Base-by-base conservation (phyloP, 2,888 invertebrate species). In the Dolichomitus sp. region DNA sequence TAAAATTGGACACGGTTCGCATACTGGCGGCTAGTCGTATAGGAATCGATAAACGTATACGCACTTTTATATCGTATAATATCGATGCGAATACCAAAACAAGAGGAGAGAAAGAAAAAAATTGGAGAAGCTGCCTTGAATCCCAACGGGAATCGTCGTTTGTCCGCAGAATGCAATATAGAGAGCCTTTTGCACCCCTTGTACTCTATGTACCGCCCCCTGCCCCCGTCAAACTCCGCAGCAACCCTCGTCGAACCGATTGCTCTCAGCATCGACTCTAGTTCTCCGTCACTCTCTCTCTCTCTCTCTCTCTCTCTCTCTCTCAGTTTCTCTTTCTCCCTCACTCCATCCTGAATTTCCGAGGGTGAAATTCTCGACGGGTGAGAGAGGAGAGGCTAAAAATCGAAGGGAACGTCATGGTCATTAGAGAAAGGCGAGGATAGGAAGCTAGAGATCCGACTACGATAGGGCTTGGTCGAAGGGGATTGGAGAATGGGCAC, bases 151-250 rank as follows among this genome's bases (percentile, higher is more conserved):
- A 88, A 88, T 90, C 85, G 86, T 87, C 88, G 88, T 89, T 90
- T 89, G 88, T 89, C 84, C 86, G 81, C 61, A 75, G 77, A 77
- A 86, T 84, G 88, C 87, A 88, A 90, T 89, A 88, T 88, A 86
- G 78, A 84, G 83, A 23, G 23, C 7, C 5, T 12, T 30, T 59
- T 33, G 69, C 40, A 37, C 63, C 73, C 73, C 61, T 40, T 7
- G 54, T 54, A 70, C 54, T 48, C 30, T 30, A 42, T 59, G 40
- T 45, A 40, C 42, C 30, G 5, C 70, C 45, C 57, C 19, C n/a
- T 17, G 69, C 57, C 33, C 57, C 66, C 68, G 54, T 40, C 33
- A 30, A 17, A 59, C 40, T 48, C 17, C 68, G 42, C 40, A 11
- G 61, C 59, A 54, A 72, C 50, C 66, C 66, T 68, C 77, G 72